Evolutionary conservation across 2,113 vertebrate genomes (phyloP).

Genomic region (Pampusana beccarii): DNA sequence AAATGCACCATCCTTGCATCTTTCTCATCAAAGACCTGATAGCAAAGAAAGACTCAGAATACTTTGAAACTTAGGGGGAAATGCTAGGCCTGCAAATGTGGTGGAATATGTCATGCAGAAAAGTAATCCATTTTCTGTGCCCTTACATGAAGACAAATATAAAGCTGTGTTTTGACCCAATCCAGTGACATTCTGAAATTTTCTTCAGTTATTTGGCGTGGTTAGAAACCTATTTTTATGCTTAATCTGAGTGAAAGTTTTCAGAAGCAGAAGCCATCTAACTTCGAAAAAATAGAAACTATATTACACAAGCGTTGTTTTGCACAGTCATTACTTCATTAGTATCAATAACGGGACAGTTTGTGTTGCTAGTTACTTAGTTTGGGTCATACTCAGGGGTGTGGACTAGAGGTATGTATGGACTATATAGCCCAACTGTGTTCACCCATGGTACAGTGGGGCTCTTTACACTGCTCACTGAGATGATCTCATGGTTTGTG

Average conservation of each 20-base stretch:
- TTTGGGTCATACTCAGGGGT: not conserved
- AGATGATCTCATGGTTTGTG: not conserved
- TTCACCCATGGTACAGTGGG: accelerated
- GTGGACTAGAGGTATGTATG: not conserved
- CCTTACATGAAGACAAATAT: not conserved
- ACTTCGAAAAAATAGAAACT: not conserved
- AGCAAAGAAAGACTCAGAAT: not conserved
- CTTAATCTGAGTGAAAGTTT: not conserved
- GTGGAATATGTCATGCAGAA: not conserved
- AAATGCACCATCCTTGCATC: not conserved
- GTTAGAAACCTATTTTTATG: not conserved
- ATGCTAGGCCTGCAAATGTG: not conserved
- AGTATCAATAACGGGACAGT: not conserved
- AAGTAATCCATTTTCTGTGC: not conserved
- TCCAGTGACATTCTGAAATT: not conserved
- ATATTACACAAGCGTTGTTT: not conserved
- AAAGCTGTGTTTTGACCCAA: not conserved
- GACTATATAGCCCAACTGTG: not conserved
- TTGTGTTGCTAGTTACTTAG: not conserved
- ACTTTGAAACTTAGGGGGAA: not conserved
- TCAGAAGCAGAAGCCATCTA: not conserved
- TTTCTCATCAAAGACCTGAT: not conserved
- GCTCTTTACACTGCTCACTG: not conserved
- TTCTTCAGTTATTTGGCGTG: not conserved
- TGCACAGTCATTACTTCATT: not conserved